Base-by-base conservation (phyloP, 2,888 invertebrate genomes). In the Byasa hedistus region DNA sequence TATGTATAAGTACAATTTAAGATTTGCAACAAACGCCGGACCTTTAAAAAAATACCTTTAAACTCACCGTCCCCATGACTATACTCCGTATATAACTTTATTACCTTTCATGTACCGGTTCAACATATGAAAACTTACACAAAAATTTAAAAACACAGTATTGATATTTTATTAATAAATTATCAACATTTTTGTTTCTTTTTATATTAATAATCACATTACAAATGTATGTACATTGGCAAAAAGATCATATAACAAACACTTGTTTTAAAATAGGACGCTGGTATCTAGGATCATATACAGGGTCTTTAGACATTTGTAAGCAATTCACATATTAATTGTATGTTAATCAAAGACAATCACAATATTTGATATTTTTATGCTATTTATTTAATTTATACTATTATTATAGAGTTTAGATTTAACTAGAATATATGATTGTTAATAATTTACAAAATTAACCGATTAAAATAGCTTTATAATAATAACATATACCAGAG, bases 271-370 rank as follows among this genome's bases (percentile, higher is more conserved):
- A 58, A 59, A 36, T 61, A 64, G 66, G 60, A 64, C 61, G 61
- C 65, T 58, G 63, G 12, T 52, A 68, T 55, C 59, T 73, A 76
- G 77, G 77, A 77, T 77, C 76, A 69, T 71, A 76, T 73, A 76
- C 77, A 77, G 77, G 77, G 76, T 77, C 66, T 66, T 59, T 69
- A 66, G 72, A 68, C 70, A 66, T 60, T 57, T 58, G n/a, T 73
- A 75, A 73, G 73, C 70, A 72, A 71, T 72, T 70, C 69, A 65
- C 64, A 61, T 61, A 69, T 65, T 72, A 52, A 22, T 57, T 65
- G 36, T 48, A 60, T 52, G 23, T n/a, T 39, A 66, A 61, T 66
- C 36, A 57, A 57, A 56, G 21, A 39, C 61, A 12, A 54, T 7
- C 48, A 24, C 27, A n/a, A 54, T 21, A 15, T 19, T 58, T 63